Conservation (phyloP, 2,888 invertebrate genomes). For the Phanerotoma sp. region DNA sequence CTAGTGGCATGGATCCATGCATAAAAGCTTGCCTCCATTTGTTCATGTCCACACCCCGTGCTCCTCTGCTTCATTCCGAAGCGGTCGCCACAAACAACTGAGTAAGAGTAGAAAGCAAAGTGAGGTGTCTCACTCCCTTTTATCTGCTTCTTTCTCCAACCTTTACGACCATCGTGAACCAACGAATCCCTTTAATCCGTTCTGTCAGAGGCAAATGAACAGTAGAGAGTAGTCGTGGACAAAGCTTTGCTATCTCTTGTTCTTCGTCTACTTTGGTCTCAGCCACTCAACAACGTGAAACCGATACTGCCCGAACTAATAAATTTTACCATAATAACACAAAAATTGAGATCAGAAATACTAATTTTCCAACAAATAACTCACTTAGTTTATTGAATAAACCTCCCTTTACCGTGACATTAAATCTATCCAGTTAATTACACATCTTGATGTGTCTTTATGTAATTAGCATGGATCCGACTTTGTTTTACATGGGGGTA, state of each 20-base stretch:
- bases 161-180: conserved; percentile 27
- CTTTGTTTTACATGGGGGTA: too few species aligned
- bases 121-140: neutral
- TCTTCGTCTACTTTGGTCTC: neutral
- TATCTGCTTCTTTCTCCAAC: conserved; percentile 2
- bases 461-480: too few species aligned
- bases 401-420: too few species aligned
- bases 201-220: conserved; percentile 47
- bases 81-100: conserved; percentile 10
- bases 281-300: neutral
- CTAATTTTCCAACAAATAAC: neutral
- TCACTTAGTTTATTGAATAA: too few species aligned
- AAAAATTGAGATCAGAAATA: neutral
- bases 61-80: neutral
- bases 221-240: conserved; percentile 33
- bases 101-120: conserved; percentile 18
- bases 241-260: conserved; percentile 34
- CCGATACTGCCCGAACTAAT: neutral
- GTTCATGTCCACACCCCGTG: conserved; percentile 13
- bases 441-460: too few species aligned
- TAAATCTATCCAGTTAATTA: too few species aligned
- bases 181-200: conserved; percentile 46
- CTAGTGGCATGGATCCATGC: conserved; percentile 24
- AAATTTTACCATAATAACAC: neutral
- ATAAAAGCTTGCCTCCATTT: conserved; percentile 41